phyloP scores from a whole-genome alignment of 2,113 vertebrate genomes.

The Diadophis punctatus region DNA sequence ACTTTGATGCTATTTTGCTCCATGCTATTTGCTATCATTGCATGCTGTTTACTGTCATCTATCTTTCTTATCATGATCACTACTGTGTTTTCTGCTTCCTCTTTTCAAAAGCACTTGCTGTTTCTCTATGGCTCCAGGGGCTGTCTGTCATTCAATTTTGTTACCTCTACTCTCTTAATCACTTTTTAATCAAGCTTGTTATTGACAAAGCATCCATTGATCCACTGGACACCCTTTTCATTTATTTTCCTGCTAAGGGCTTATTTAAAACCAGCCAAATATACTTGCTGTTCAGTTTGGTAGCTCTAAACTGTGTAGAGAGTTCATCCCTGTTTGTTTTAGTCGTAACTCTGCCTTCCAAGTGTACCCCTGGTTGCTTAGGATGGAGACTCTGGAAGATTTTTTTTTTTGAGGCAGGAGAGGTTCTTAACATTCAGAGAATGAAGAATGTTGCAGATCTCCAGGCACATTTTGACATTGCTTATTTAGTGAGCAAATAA shows the following conservation, averaged over 20 bases:
- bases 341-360: background rate
- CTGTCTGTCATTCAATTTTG: background rate
- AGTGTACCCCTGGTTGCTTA: background rate
- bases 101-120: background rate
- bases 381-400: background rate
- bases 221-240: background rate
- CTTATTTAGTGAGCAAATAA: background rate
- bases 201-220: constrained; percentile 12
- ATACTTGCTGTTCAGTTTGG: background rate
- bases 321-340: background rate
- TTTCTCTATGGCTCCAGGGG: background rate
- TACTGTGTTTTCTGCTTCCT: background rate
- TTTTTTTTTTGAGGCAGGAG: background rate
- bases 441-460: background rate
- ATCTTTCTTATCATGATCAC: background rate
- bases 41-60: background rate
- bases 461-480: background rate
- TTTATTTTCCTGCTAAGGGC: constrained; percentile 1
- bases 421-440: background rate
- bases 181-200: constrained; percentile 28
- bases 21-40: background rate
- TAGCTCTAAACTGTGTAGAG: background rate
- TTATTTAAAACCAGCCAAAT: constrained; percentile 4
- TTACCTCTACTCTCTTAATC: constrained; percentile 11
- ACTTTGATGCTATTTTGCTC: background rate